Percentiles rank a stretch among this genome's conserved stretches.
Conservation (phyloP, 2,113 vertebrate genomes). For the Rhombomys opimus region DNA sequence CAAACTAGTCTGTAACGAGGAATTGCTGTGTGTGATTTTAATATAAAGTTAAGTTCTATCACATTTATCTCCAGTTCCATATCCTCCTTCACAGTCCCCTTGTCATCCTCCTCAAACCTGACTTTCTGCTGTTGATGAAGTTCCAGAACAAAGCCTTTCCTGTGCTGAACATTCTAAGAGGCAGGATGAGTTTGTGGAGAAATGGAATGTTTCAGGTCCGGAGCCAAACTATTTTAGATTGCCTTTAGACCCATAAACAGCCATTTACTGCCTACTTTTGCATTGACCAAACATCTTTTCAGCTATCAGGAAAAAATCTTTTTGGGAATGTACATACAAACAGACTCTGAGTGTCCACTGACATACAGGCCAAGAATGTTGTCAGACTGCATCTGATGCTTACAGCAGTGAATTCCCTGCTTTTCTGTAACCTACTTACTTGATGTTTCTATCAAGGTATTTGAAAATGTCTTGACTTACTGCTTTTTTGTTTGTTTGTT, state of each 20-base stretch:
- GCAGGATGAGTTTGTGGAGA: background rate
- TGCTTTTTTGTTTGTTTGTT: background rate
- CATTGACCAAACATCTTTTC: no score
- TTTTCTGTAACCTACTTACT: background rate
- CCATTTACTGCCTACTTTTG: no score
- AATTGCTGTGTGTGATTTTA: background rate
- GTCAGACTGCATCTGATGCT: background rate
- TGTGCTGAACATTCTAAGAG: background rate
- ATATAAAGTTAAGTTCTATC: background rate
- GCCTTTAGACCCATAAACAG: background rate
- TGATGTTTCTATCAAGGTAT: background rate
- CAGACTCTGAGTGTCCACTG: background rate
- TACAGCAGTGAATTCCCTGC: background rate
- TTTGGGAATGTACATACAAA: background rate
- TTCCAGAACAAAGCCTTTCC: background rate
- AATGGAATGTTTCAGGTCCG: background rate
- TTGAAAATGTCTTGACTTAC: background rate
- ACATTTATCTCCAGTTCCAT: background rate
- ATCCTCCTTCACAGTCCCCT: background rate
- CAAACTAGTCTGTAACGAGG: no score
- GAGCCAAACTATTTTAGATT: background rate
- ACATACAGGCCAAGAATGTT: background rate
- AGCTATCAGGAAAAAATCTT: background rate
- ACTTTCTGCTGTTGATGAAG: background rate
- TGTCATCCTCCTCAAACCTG: background rate